phyloP scores from a whole-genome alignment of 2,888 invertebrate species.

The Parelbella ahira region DNA sequence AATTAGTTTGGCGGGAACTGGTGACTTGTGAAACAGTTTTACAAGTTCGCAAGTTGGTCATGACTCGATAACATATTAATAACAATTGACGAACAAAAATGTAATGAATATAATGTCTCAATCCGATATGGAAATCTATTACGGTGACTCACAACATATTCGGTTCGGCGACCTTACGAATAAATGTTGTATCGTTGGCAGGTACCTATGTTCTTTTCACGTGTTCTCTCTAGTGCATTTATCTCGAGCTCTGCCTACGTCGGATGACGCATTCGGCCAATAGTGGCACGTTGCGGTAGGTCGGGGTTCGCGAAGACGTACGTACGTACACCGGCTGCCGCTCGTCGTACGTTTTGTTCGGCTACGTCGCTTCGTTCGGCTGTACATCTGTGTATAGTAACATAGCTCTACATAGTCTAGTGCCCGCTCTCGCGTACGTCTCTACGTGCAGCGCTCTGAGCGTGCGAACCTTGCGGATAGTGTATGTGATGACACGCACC shows the following conservation, averaged over 20 bases:
- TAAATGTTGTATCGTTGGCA: constrained; percentile 8
- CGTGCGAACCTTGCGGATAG: constrained; percentile 3
- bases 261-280: constrained; percentile 29
- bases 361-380: not conserved
- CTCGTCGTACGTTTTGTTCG: not conserved
- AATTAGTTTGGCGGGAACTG: too few species aligned
- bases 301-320: constrained; percentile 59
- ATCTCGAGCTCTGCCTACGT: constrained; percentile 22
- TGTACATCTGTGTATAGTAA: constrained; percentile 7
- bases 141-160: too few species aligned
- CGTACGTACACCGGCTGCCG: constrained; percentile 5
- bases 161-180: constrained; percentile 18
- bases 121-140: too few species aligned
- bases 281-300: constrained; percentile 61
- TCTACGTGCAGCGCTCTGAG: too few species aligned
- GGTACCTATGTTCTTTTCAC: constrained; percentile 17
- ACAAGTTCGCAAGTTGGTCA: too few species aligned
- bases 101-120: too few species aligned
- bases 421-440: not conserved
- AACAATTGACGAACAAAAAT: too few species aligned
- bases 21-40: too few species aligned
- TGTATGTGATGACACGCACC: too few species aligned
- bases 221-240: constrained; percentile 26
- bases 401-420: too few species aligned
- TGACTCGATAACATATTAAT: too few species aligned